These are phyloP conservation scores for Pangasius sanitwongsei DNA, from an alignment of 2,797 vertebrate genomes.

Conservation along the genomic window DNA sequence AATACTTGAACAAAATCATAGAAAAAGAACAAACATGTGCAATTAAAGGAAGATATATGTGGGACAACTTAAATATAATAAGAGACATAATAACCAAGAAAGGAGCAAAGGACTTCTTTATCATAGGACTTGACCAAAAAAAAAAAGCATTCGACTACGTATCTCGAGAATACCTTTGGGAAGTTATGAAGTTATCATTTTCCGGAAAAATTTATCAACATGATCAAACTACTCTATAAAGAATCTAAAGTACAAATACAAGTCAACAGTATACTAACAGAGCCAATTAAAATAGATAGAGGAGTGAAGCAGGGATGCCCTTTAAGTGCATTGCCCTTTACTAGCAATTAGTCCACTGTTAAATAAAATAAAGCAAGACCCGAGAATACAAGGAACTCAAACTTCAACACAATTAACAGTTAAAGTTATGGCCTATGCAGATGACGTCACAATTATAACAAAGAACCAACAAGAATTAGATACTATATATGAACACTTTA, in stretches of 20 bases:
- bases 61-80: not conserved
- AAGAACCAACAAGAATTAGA: no score
- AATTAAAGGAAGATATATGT: not conserved
- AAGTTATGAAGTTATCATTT: not conserved
- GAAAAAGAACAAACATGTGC: not conserved
- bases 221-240: not conserved
- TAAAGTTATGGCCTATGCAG: no score
- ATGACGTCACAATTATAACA: no score
- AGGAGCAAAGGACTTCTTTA: no score
- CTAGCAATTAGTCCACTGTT: not conserved
- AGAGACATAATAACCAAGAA: no score
- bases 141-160: not conserved
- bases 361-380: slow-evolving; percentile 56
- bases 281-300: not conserved
- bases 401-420: no score
- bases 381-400: no score
- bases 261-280: not conserved
- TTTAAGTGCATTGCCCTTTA: not conserved
- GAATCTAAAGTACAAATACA: not conserved
- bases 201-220: not conserved
- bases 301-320: not conserved
- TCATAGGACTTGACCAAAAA: not conserved
- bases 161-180: not conserved
- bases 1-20: not conserved
- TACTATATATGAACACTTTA: no score